Conservation (phyloP, 2,113 vertebrate genomes). For the Danio rerio region GRCz12tu NC_133186.1:39162001-39162500, state of each 20-base stretch:
- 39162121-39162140: slow-evolving; percentile 31
- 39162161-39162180: not conserved
- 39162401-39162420: too few species aligned
- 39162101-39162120: slow-evolving; percentile 28
- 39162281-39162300: not conserved
- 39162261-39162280: slow-evolving; percentile 9
- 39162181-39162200: slow-evolving; percentile 21
- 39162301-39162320: not conserved
- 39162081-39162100: slow-evolving; percentile 27
- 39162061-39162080: slow-evolving; percentile 30
- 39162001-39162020: not conserved
- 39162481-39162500: too few species aligned
- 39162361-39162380: too few species aligned
- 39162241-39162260: slow-evolving; percentile 37
- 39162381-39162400: too few species aligned
- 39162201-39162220: slow-evolving; percentile 11
- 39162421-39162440: too few species aligned
- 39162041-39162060: slow-evolving; percentile 37
- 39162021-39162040: not conserved
- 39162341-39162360: too few species aligned
- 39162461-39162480: too few species aligned
- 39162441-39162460: too few species aligned
- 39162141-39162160: slow-evolving; percentile 35
- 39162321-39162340: too few species aligned
- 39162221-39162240: slow-evolving; percentile 16